Conservation (phyloP, 2,113 vertebrate species). For the Dendrocopos noguchii region DNA sequence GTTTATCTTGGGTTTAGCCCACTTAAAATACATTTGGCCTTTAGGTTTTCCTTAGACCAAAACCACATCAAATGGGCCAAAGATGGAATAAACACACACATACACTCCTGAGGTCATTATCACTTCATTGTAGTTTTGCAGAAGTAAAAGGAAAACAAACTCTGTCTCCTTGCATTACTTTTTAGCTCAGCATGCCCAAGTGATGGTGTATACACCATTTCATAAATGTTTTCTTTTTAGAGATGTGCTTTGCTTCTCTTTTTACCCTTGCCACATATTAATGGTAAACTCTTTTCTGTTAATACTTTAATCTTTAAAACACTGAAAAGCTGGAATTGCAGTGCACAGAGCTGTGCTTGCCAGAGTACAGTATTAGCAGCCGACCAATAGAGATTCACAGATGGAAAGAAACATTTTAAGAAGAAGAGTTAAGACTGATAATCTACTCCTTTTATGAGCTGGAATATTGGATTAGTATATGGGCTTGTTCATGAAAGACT, state of each 20-base stretch:
- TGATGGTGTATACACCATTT: constrained; percentile 33
- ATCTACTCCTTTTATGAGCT: not conserved
- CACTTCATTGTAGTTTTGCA: constrained; percentile 69
- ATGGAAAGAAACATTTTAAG: not conserved
- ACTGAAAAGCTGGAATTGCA: not conserved
- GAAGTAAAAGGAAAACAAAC: constrained; percentile 65
- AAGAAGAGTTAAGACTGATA: not conserved
- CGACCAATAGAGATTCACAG: not conserved
- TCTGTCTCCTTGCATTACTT: constrained; percentile 54
- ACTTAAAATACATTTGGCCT: constrained; percentile 73
- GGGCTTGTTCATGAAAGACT: not conserved
- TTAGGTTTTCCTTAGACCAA: constrained; percentile 71
- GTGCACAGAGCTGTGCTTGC: not conserved
- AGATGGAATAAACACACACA: constrained; percentile 65
- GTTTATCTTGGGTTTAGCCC: constrained; percentile 75
- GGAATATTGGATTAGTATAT: not conserved
- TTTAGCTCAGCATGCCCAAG: constrained; percentile 20
- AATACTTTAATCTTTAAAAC: constrained; percentile 21
- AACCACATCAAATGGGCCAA: constrained; percentile 75
- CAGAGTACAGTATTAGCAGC: not conserved
- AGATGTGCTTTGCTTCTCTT: not conserved
- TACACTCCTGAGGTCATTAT: constrained; percentile 68
- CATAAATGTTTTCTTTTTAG: constrained; percentile 47
- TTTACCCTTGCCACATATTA: constrained; percentile 15
- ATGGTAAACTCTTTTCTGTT: constrained; percentile 41